Percentiles rank a stretch among this genome's conserved stretches.
These are phyloP conservation scores for Ceyx cyanopectus DNA, from an alignment of 2,113 vertebrate genomes.

Conservation along the genomic window DNA sequence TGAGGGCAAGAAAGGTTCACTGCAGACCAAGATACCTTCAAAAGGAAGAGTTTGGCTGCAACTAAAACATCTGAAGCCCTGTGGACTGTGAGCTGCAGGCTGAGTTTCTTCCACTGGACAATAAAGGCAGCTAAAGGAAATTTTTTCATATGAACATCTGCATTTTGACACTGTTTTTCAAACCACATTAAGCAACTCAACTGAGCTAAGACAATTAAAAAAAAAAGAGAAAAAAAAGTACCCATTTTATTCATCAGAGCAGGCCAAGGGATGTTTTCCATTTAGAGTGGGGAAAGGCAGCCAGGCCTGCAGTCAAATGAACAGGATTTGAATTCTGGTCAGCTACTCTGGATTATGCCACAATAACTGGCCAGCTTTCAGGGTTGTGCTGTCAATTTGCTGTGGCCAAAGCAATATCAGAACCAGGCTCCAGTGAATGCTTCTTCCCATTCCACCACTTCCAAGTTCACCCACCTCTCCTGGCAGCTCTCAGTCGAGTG, in stretches of 20 bases:
- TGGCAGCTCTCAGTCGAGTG: not conserved
- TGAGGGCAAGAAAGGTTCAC: not conserved
- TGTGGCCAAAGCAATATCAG: not conserved
- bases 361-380: not conserved
- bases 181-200: not conserved
- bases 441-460: not conserved
- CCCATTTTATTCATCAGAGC: not conserved
- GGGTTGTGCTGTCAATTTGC: not conserved
- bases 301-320: not conserved
- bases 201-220: not conserved
- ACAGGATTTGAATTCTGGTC: not conserved
- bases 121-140: not conserved
- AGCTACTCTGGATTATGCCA: not conserved
- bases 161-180: conserved; percentile 9
- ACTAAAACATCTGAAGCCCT: not conserved
- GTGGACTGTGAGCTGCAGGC: not conserved
- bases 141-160: not conserved
- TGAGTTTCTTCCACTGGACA: not conserved
- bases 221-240: not conserved
- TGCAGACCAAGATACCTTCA: not conserved
- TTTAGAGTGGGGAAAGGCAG: conserved; percentile 10
- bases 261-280: conserved; percentile 15
- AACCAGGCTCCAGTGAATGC: not conserved
- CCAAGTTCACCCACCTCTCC: not conserved
- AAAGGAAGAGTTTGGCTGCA: not conserved